Evolutionary conservation across 2,888 invertebrate genomes (phyloP).

Genomic region (Amphipyra berbera): DNA sequence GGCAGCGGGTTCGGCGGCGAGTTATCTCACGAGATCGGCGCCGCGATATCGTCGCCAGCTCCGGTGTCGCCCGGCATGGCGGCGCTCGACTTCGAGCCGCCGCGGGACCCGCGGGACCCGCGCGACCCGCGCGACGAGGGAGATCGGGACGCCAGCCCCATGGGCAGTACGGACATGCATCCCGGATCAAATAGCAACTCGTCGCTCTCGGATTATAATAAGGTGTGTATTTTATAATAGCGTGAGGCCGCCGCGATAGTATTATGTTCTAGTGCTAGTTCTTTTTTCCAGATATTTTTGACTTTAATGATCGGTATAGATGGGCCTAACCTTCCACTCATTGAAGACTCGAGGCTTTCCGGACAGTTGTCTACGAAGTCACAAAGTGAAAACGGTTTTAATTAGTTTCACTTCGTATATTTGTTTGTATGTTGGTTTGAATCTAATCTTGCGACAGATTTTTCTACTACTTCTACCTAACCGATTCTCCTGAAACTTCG

Average conservation of each 20-base stretch:
- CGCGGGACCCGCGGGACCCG: conserved; percentile 82
- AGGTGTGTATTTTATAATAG: conserved; percentile 61
- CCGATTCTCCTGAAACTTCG: no score
- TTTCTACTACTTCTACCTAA: no score
- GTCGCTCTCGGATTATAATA: conserved; percentile 80
- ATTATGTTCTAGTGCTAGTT: no score
- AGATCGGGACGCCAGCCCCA: conserved; percentile 50
- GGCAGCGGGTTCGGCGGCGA: conserved; percentile 90
- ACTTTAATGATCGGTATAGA: no score
- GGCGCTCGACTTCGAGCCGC: conserved; percentile 94
- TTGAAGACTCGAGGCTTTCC: no score
- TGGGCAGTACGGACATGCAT: conserved; percentile 63
- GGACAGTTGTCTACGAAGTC: no score
- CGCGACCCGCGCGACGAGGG: conserved; percentile 75
- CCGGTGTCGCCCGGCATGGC: conserved; percentile 92
- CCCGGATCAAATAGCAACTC: conserved; percentile 64
- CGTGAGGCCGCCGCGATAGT: neutral
- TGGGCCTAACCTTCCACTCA: no score
- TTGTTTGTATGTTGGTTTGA: no score
- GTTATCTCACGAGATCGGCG: conserved; percentile 94
- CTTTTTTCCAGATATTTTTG: no score
- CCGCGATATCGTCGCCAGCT: conserved; percentile 93
- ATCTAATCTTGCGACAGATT: no score
- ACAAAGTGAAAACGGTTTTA: no score
- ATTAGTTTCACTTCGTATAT: no score